Conservation (phyloP, 2,888 invertebrate species). For the Synergus umbraculus region DNA sequence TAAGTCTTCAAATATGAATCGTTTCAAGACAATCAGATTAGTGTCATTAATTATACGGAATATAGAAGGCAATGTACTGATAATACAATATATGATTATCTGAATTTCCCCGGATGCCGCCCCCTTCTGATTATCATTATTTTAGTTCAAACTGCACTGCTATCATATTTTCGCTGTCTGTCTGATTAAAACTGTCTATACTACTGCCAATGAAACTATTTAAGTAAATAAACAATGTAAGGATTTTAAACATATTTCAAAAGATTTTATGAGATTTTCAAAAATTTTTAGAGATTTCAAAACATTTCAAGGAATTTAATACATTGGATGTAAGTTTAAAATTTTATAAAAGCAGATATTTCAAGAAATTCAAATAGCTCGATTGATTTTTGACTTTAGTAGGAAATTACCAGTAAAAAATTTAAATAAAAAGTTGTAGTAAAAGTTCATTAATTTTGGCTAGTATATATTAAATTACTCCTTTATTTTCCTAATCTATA, state of each 20-base stretch:
- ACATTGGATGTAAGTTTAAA: not conserved
- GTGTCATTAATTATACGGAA: not conserved
- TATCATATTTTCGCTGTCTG: not conserved
- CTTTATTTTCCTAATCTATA: too few species aligned
- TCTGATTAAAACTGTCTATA: constrained; percentile 1
- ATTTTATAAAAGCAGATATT: not conserved
- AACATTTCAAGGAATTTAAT: not conserved
- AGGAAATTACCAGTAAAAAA: too few species aligned
- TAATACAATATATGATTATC: not conserved
- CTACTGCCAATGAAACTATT: not conserved
- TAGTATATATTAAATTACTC: too few species aligned
- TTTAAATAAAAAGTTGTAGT: too few species aligned
- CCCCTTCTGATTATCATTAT: constrained; percentile 21
- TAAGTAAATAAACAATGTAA: too few species aligned
- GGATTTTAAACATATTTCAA: too few species aligned
- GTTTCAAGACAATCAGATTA: not conserved
- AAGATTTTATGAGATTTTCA: too few species aligned
- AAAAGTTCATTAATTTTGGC: too few species aligned
- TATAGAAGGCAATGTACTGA: not conserved
- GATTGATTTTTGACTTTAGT: too few species aligned
- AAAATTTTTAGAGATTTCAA: too few species aligned
- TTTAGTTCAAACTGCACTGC: not conserved
- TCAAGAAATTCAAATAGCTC: too few species aligned
- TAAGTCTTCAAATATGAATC: not conserved
- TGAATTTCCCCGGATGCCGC: constrained; percentile 19